Percentiles rank a stretch among this genome's conserved stretches.
These are phyloP conservation scores for Formica selysi DNA, from an alignment of 1,140 invertebrate species.

Conservation along the genomic window DNA sequence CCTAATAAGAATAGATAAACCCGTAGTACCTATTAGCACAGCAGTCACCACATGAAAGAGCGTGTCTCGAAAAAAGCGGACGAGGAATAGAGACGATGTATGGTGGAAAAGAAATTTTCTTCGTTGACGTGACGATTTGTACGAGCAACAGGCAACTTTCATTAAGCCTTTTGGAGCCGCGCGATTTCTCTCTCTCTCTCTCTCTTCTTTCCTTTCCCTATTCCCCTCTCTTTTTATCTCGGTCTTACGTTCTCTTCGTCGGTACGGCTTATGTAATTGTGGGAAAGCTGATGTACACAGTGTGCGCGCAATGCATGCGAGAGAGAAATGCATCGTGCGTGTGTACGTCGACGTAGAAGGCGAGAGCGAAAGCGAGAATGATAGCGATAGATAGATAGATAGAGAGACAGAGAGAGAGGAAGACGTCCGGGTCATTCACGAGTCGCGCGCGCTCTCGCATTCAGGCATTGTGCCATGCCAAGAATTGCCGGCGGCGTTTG, in stretches of 20 bases:
- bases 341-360: conserved; percentile 30
- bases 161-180: conserved; percentile 81
- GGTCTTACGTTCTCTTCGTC: conserved; percentile 57
- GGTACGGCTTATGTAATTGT: conserved; percentile 64
- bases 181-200: conserved; percentile 22
- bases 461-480: conserved; percentile 50
- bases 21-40: conserved; percentile 10
- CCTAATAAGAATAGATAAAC: conserved; percentile 60
- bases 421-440: conserved; percentile 53
- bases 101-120: conserved; percentile 68
- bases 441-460: conserved; percentile 42
- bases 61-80: not conserved
- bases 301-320: conserved; percentile 22
- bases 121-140: conserved; percentile 78
- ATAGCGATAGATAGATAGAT: not conserved
- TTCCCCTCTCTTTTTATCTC: conserved; percentile 2
- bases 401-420: not conserved
- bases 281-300: not conserved
- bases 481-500: conserved; percentile 65
- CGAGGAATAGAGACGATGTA: conserved; percentile 22
- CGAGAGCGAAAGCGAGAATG: conserved; percentile 32
- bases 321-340: conserved; percentile 46
- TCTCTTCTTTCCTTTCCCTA: not conserved
- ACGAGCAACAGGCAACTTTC: conserved; percentile 83
- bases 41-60: conserved; percentile 43